Base-by-base conservation (phyloP, 2,797 vertebrate genomes). In the Malurus splendens region DNA sequence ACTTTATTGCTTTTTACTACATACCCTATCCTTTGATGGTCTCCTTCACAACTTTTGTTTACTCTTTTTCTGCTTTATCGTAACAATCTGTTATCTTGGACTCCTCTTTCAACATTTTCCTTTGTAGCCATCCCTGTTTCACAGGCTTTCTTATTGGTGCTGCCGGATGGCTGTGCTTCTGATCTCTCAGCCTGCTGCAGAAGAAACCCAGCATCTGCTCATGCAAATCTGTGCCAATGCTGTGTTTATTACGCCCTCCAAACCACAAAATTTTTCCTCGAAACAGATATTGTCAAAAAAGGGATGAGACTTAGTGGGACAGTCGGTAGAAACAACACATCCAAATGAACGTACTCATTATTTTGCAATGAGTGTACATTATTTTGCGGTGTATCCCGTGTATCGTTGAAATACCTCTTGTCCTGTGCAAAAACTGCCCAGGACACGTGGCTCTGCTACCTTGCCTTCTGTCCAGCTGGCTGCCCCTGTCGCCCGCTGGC, bases 261-360 rank as follows among this genome's bases (percentile, higher is more conserved):
- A 93, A 89, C 38, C n/a, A 82, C 30, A 67, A 2, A 23, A 15
- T 62, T 25, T 81, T 85, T 82, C 60, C 44, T 93, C 5, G 0
- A 83, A 93, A 88, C 20, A 82, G 60, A 44, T 77, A 57, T 16
- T 61, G 50, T 85, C 39, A 52, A 52, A 90, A 48, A 28, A 87
- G 32, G 68, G 91, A 48, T 0, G 4, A 75, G 61, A 19, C 27
- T 4, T 18, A 67, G 55, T 16, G 44, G 38, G 41, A 68, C 38
- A 81, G 45, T 48, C 4, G 0, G 51, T 30, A 39, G 74, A 59
- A 77, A 62, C 60, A 65, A 5, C 44, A 13, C 15, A 62, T 68
- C 32, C 51, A 45, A 75, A 80, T 65, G n/a, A 82, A 36, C 22
- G 14, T 50, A 27, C 3, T 32, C 32, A 6, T 24, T 65, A 15